These are phyloP conservation scores for Catocala fraxini DNA, from an alignment of 2,888 invertebrate genomes.

Conservation along the genomic window DNA sequence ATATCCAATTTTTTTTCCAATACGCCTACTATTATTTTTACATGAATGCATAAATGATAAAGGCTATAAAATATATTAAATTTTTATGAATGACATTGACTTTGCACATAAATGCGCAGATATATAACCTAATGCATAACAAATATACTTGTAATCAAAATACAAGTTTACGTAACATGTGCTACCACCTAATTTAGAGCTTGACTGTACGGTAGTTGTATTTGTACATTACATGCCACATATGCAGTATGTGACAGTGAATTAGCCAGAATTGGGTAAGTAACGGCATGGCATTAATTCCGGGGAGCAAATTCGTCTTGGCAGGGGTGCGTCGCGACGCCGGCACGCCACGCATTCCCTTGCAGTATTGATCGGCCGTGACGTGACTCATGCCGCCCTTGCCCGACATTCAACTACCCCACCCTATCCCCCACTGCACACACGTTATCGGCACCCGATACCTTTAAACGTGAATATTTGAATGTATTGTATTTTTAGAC, in stretches of 20 bases:
- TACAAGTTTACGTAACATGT: too few species aligned
- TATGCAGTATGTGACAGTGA: conserved; percentile 27
- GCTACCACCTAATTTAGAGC: too few species aligned
- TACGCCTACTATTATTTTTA: background rate
- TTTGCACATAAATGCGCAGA: too few species aligned
- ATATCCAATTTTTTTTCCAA: too few species aligned
- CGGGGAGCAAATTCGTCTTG: conserved; percentile 35
- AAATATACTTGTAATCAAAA: too few species aligned
- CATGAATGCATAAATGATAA: conserved; percentile 4
- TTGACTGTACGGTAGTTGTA: too few species aligned
- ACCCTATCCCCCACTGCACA: conserved; percentile 57
- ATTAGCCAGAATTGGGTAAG: conserved; percentile 42
- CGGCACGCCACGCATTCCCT: conserved; percentile 69
- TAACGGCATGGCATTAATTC: conserved; percentile 37
- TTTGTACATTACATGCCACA: background rate
- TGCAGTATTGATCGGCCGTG: conserved; percentile 87
- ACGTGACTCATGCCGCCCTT: conserved; percentile 87
- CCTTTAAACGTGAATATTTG: conserved; percentile 41
- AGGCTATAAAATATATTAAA: background rate
- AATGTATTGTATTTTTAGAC: conserved; percentile 29
- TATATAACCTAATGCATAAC: too few species aligned
- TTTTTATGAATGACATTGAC: too few species aligned
- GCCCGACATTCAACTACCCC: conserved; percentile 85
- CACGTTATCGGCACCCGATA: conserved; percentile 60
- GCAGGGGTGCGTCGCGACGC: conserved; percentile 42